phyloP scores from a whole-genome alignment of 2,797 vertebrate genomes.

The Thunnus albacares region DNA sequence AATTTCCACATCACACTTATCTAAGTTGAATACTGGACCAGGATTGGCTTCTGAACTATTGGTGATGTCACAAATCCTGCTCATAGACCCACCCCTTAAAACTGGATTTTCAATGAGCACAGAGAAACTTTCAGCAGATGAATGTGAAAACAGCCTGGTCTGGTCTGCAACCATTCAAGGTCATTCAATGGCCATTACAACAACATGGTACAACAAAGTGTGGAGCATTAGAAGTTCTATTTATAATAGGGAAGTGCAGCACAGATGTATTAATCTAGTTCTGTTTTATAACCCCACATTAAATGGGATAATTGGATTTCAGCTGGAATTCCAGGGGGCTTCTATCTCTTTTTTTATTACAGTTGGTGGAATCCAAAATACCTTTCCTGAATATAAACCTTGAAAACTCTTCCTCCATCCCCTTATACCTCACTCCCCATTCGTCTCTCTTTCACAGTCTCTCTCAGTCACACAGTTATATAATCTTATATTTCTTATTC shows the following conservation, averaged over 20 bases:
- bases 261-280: slow-evolving; percentile 29
- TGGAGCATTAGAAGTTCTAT: slow-evolving; percentile 7
- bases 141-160: too few relatives aligned
- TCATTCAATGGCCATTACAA: slow-evolving; percentile 20
- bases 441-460: slow-evolving; percentile 37
- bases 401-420: neutral
- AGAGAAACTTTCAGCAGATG: too few relatives aligned
- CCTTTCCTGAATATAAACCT: slow-evolving; percentile 13
- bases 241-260: slow-evolving; percentile 6
- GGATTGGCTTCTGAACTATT: too few relatives aligned
- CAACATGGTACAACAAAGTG: slow-evolving; percentile 5
- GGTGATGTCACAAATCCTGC: too few relatives aligned
- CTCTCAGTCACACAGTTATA: slow-evolving; percentile 58
- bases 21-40: too few relatives aligned
- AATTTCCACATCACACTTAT: too few relatives aligned
- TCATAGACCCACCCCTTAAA: too few relatives aligned
- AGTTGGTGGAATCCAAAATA: slow-evolving; percentile 25
- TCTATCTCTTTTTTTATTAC: slow-evolving; percentile 7
- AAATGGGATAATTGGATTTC: slow-evolving; percentile 38
- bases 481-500: slow-evolving; percentile 64
- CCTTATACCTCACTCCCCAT: slow-evolving; percentile 8
- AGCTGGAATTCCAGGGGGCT: slow-evolving; percentile 13
- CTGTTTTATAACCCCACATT: slow-evolving; percentile 19
- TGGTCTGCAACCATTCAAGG: slow-evolving; percentile 5
- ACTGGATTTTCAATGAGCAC: too few relatives aligned